Conservation (phyloP, 2,113 vertebrate genomes). For the Salvator merianae region DNA sequence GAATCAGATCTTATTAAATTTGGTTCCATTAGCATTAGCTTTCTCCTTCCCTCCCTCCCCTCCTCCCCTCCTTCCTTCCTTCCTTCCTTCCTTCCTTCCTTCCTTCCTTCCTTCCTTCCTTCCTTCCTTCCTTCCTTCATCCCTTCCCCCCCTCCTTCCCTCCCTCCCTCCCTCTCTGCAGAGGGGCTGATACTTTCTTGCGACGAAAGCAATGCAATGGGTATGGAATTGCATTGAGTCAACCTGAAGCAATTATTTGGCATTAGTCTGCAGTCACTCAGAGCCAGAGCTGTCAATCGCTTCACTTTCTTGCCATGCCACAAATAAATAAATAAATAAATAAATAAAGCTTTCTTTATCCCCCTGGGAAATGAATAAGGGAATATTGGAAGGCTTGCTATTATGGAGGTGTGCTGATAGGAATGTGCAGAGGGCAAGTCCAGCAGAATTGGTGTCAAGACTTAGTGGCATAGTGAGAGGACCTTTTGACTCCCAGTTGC, state of each 20-base stretch:
- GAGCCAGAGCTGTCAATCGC: not conserved
- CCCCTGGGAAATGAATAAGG: slow-evolving; percentile 1
- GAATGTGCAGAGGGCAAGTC: not conserved
- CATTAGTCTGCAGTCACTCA: slow-evolving; percentile 21
- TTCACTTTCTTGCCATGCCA: not conserved
- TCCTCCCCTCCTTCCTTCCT: no score
- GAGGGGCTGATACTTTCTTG: not conserved
- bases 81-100: no score
- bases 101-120: no score
- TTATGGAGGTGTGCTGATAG: not conserved
- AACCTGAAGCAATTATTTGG: slow-evolving; percentile 25
- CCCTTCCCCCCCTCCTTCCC: no score
- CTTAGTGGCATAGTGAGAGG: slow-evolving; percentile 4
- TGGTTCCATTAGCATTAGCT: no score
- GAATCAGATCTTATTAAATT: no score
- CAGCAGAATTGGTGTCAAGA: not conserved
- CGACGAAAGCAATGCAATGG: slow-evolving; percentile 16
- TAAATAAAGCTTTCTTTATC: not conserved
- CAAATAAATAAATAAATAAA: not conserved
- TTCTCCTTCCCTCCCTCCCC: no score
- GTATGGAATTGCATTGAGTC: not conserved
- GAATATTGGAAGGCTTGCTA: not conserved
- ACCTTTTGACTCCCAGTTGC: not conserved
- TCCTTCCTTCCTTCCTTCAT: no score
- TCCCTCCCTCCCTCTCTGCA: not conserved